Evolutionary conservation across 1,140 invertebrate species (phyloP), one percentile per base, ranked within the genome.

Genomic region (Littorina saxatilis): DNA sequence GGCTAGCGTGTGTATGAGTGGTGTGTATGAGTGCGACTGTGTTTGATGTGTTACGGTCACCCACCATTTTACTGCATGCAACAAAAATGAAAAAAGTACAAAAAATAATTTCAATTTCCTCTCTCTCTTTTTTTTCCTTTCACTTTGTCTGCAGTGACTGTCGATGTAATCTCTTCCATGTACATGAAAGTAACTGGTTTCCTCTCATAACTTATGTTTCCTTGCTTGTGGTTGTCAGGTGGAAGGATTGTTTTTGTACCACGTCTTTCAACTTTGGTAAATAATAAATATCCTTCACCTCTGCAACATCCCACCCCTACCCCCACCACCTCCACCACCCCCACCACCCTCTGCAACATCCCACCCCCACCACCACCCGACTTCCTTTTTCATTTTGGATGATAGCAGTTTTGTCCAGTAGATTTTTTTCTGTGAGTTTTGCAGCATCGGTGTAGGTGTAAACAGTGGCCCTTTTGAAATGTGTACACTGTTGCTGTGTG

Each of bases 211-310:
- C 13, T 68, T 29, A 43, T 47, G 40, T 52, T 72, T 52, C 20
- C 40, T 43, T 80, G 32, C 68, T 52, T 52, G 40, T 52, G 63
- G 52, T 37, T 68, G 68, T 50, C 9, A 70, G 47, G 68, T 72
- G 68, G n/a, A 52, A 80, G 40, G 68, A 63, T 78, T 78, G 76
- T 78, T 73, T n/a, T 66, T 78, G 76, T 78, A 78, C 76, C 76
- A 78, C 32, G 76, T 78, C 76, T 78, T 78, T 78, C 76, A 78
- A 78, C 58, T 63, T 78, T 63, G 58, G 76, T 78, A n/a, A 78
- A 63, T 78, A 63, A 78, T 37, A 50, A 78, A 58, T 39, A 63
- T 78, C 76, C 66, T 78, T 78, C 58, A 78, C 76, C 76, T 66
- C 23, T 73, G 70, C 70, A 29, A 37, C 23, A 73, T 32, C 43